phyloP scores from a whole-genome alignment of 1,140 invertebrate genomes.

The Drosophila albomicans region DNA sequence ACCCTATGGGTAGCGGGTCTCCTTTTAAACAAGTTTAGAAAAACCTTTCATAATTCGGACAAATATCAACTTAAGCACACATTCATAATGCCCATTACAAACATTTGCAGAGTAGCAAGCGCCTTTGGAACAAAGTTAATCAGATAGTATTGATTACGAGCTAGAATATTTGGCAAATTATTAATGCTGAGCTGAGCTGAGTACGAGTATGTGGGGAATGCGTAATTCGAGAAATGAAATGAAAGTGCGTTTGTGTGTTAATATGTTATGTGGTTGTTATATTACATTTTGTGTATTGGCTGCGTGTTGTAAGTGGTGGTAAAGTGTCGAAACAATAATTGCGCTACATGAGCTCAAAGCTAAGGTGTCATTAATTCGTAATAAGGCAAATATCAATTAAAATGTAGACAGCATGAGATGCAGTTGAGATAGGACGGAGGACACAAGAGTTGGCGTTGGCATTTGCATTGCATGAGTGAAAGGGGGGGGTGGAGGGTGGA shows the following conservation, averaged over 20 bases:
- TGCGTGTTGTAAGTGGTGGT: neutral
- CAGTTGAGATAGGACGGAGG: neutral
- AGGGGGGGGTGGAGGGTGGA: no score
- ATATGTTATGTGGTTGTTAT: neutral
- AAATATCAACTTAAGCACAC: neutral
- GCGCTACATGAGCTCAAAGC: neutral
- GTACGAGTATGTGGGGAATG: neutral
- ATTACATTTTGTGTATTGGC: neutral
- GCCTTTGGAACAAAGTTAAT: neutral
- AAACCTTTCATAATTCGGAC: no score
- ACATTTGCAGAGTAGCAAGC: neutral
- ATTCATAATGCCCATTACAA: neutral
- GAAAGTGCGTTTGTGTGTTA: neutral
- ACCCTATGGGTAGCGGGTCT: no score
- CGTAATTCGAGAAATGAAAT: neutral
- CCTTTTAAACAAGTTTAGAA: no score
- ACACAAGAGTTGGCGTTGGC: neutral
- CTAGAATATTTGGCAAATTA: conserved; percentile 1
- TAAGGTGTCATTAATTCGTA: conserved; percentile 3
- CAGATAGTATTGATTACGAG: neutral
- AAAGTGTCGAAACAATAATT: conserved; percentile 3
- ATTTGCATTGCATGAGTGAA: conserved; percentile 25
- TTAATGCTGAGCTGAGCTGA: neutral
- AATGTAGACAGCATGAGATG: neutral
- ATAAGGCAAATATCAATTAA: conserved; percentile 20